Conservation (phyloP, 2,888 invertebrate genomes). For the Sminthurides aquaticus region DNA sequence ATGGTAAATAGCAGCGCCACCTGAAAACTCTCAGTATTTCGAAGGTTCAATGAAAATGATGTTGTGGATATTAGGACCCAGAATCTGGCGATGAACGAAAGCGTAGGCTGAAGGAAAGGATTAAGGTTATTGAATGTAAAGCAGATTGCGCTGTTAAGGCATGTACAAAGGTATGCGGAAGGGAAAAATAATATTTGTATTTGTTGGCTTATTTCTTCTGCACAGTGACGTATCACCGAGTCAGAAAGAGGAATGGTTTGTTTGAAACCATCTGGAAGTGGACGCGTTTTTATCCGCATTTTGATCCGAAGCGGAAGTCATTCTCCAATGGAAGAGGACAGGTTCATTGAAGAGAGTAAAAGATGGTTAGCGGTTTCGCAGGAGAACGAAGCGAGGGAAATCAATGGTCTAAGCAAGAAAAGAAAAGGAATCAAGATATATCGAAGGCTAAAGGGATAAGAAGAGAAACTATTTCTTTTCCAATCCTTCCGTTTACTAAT, state of each 20-base stretch:
- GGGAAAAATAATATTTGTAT: not conserved
- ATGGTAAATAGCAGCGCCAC: too few species aligned
- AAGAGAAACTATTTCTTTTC: too few species aligned
- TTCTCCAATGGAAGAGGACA: not conserved
- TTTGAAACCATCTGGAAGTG: slow-evolving; percentile 25
- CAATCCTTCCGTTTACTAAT: not conserved
- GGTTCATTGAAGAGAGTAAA: not conserved
- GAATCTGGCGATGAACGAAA: too few species aligned
- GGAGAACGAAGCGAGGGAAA: not conserved
- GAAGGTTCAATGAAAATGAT: too few species aligned
- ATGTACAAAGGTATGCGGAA: too few species aligned
- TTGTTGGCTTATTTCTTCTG: slow-evolving; percentile 16
- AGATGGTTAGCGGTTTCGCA: not conserved
- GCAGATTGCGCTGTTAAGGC: too few species aligned
- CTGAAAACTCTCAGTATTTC: too few species aligned
- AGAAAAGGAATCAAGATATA: not conserved
- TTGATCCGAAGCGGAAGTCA: not conserved
- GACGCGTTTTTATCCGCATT: not conserved
- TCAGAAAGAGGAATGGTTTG: slow-evolving; percentile 44
- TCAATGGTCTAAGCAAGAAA: not conserved
- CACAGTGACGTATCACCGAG: slow-evolving; percentile 43
- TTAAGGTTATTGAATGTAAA: too few species aligned
- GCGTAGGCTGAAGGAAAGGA: too few species aligned
- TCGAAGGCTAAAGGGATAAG: not conserved
- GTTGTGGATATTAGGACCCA: too few species aligned